A percentile compares a stretch with the other conserved stretches of the same genome.
phyloP scores from a whole-genome alignment of 2,797 vertebrate species.

The Sarcoramphus papa region DNA sequence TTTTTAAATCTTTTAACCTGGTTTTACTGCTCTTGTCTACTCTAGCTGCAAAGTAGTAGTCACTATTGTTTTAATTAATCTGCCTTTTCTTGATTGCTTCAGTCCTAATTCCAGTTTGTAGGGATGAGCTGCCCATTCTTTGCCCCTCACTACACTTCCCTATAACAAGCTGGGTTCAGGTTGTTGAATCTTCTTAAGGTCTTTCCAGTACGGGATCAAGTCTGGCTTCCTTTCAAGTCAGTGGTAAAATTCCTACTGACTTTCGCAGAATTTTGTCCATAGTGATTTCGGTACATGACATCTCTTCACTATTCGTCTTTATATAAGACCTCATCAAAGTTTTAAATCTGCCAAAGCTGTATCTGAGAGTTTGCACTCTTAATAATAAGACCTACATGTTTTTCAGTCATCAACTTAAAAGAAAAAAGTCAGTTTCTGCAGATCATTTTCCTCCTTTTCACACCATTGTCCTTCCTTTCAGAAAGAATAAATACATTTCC shows the following conservation, averaged over 20 bases:
- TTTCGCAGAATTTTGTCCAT: background rate
- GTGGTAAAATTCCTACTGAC: background rate
- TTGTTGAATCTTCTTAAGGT: background rate
- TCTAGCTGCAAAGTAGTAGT: background rate
- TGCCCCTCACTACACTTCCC: background rate
- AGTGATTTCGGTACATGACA: background rate
- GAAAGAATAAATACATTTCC: conserved; percentile 35
- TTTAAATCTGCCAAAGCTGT: background rate
- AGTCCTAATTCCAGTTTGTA: background rate
- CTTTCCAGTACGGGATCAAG: background rate
- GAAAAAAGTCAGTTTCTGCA: background rate
- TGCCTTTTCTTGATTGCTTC: background rate
- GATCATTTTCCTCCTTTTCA: background rate
- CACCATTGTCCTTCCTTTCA: background rate
- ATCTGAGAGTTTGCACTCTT: background rate
- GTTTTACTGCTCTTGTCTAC: background rate
- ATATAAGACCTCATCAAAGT: background rate
- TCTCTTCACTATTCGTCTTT: background rate
- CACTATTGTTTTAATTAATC: background rate
- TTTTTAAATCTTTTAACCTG: background rate
- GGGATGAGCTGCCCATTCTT: background rate
- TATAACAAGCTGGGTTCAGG: background rate
- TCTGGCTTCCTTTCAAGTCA: background rate
- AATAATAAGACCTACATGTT: background rate
- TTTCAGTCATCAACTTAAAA: background rate